Evolutionary conservation across 2,888 invertebrate species (phyloP), one percentile per base, ranked within the genome.

Genomic region (Diarsia brunnea): DNA sequence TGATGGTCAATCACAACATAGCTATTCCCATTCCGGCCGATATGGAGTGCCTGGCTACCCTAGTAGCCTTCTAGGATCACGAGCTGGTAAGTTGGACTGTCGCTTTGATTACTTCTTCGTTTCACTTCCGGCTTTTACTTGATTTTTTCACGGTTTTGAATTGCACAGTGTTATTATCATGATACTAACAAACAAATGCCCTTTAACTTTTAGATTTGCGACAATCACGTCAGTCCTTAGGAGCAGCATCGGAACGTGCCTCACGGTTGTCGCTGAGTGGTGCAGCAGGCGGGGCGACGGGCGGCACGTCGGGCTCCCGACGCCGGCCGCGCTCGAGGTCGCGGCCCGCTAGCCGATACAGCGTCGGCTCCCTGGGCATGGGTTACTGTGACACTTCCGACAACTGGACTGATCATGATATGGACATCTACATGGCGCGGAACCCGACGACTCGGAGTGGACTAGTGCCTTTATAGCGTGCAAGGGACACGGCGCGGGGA

Each of bases 341-440:
- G 84, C 97, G 98, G 73, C 98, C 98, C 74, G 98, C 98, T 92
- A 98, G 98, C 95, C 97, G 98, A 90, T 98, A 98, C 91, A 96
- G 98, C 82, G 98, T 98, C 80, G 98, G 98, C 85, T 98, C 98
- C 66, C 97, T 98, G 89, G 98, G 98, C 65, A 97, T 98, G 90
- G 98, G 98, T 93, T 98, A 98, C 94, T 98, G 98, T 93, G 98
- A 98, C 93, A 98, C 98, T 92, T 98, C 98, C 69, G 98, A 98
- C 93, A 98, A 98, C 94, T 99, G 99, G 99, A 99, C 99, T 88
- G 99, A 99, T 95, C 99, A 99, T 94, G 99, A 99, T 93, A 98
- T 99, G 98, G 99, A 99, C 90, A 99, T 99, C 91, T 99, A 99
- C 95, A 98, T 99, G 98, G 98, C 99, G 78, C 97, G 99, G 91